A percentile compares a stretch with the other conserved stretches of the same genome.
Evolutionary conservation across 2,113 vertebrate genomes (phyloP).

Genomic region (Aegotheles bennettii): DNA sequence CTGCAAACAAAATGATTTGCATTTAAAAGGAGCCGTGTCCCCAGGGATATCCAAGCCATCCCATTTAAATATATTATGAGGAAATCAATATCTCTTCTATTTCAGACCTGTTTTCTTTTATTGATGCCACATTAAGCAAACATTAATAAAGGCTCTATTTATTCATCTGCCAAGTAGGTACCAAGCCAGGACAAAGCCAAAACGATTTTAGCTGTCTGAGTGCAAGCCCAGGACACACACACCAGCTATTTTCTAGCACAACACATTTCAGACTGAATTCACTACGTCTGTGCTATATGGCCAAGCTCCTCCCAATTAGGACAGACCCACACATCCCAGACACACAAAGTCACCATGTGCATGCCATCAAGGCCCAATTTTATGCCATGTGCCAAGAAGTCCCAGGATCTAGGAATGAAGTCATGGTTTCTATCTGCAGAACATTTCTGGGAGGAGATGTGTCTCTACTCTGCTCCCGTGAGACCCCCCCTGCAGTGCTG

Average conservation of each 20-base stretch:
- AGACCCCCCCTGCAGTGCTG: too few relatives aligned
- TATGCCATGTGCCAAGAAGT: neutral
- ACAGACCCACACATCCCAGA: neutral
- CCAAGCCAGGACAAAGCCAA: neutral
- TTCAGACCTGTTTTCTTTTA: neutral
- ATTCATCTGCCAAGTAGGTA: neutral
- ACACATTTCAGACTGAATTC: neutral
- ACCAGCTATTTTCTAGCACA: neutral
- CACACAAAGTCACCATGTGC: neutral
- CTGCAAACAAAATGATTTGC: neutral
- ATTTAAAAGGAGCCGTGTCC: neutral
- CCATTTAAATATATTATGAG: neutral
- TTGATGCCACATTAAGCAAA: neutral
- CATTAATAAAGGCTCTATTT: neutral
- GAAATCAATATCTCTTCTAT: neutral
- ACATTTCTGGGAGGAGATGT: neutral
- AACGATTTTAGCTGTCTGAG: neutral
- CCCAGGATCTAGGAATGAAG: neutral
- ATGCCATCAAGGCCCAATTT: accelerated
- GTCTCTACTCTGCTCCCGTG: too few relatives aligned
- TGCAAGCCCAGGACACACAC: neutral
- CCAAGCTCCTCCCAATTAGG: neutral
- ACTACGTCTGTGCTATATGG: too few relatives aligned
- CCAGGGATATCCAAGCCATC: neutral
- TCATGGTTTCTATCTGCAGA: neutral